These are phyloP conservation scores for Drosophila equinoxialis DNA, from an alignment of 1,140 invertebrate species.

Conservation along the genomic window DNA sequence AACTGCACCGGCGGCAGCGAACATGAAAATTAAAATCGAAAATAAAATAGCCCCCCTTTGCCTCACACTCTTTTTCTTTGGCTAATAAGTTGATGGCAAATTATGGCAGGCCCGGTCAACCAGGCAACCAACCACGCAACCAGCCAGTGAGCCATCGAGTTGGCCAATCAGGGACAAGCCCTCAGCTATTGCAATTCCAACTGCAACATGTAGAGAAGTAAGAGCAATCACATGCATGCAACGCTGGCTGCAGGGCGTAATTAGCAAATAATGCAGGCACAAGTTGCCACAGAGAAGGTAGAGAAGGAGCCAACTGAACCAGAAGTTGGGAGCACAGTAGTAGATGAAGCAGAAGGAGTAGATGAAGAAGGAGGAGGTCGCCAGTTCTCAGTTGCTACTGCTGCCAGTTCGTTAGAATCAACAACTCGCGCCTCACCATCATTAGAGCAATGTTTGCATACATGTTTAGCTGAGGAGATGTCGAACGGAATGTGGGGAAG, in stretches of 20 bases:
- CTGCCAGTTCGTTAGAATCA: slow-evolving; percentile 59
- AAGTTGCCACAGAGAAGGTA: slow-evolving; percentile 8
- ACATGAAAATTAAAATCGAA: slow-evolving; percentile 78
- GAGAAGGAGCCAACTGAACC: not conserved
- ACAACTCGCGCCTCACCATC: slow-evolving; percentile 62
- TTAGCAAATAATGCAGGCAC: slow-evolving; percentile 71
- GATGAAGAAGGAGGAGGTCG: not conserved
- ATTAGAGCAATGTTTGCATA: slow-evolving; percentile 71
- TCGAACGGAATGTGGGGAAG: not conserved
- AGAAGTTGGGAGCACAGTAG: not conserved
- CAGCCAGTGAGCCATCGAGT: not conserved
- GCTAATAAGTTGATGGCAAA: slow-evolving; percentile 72
- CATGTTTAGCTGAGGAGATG: slow-evolving; percentile 43
- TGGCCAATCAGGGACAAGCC: slow-evolving; percentile 7
- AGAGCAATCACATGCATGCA: slow-evolving; percentile 76
- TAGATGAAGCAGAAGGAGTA: not conserved
- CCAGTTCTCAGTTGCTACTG: slow-evolving; percentile 4
- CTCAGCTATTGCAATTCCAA: slow-evolving; percentile 15
- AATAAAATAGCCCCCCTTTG: slow-evolving; percentile 52
- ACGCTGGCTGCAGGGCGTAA: slow-evolving; percentile 74
- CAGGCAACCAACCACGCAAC: not conserved
- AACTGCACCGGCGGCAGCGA: slow-evolving; percentile 33
- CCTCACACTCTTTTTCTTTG: slow-evolving; percentile 1
- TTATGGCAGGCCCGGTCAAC: slow-evolving; percentile 55
- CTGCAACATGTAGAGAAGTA: slow-evolving; percentile 21